A percentile compares a stretch with the other conserved stretches of the same genome.
These are phyloP conservation scores for Taeniopygia guttata DNA, from an alignment of 2,797 vertebrate genomes.

Conservation along the genomic window DNA sequence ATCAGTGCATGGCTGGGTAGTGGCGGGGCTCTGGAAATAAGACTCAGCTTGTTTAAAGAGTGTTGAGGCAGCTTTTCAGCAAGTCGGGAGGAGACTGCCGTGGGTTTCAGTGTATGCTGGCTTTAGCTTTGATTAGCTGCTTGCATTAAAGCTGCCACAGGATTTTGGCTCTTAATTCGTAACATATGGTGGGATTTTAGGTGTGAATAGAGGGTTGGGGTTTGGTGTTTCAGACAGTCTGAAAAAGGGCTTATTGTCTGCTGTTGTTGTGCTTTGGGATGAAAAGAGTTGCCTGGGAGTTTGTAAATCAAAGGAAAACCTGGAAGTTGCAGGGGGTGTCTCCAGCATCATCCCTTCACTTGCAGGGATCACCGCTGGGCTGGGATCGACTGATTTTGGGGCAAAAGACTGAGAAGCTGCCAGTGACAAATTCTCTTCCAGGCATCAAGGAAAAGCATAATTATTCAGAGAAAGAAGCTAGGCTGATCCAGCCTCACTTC, in stretches of 20 bases:
- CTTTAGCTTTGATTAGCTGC: background rate
- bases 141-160: background rate
- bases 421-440: background rate
- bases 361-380: background rate
- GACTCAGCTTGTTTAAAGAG: background rate
- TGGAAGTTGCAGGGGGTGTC: background rate
- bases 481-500: background rate
- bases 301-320: background rate
- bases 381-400: background rate
- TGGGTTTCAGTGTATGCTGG: background rate
- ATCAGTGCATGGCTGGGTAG: background rate
- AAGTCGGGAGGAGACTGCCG: background rate
- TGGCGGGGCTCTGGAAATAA: background rate
- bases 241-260: background rate
- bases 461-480: background rate
- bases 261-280: background rate
- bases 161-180: background rate
- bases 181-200: background rate
- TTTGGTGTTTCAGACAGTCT: background rate
- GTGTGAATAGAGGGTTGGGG: background rate
- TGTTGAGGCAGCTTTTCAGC: background rate
- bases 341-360: background rate
- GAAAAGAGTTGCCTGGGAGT: background rate
- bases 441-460: background rate
- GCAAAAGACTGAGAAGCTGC: background rate